Conservation (phyloP, 2,113 vertebrate genomes). For the Mormyrus lacerda region DNA sequence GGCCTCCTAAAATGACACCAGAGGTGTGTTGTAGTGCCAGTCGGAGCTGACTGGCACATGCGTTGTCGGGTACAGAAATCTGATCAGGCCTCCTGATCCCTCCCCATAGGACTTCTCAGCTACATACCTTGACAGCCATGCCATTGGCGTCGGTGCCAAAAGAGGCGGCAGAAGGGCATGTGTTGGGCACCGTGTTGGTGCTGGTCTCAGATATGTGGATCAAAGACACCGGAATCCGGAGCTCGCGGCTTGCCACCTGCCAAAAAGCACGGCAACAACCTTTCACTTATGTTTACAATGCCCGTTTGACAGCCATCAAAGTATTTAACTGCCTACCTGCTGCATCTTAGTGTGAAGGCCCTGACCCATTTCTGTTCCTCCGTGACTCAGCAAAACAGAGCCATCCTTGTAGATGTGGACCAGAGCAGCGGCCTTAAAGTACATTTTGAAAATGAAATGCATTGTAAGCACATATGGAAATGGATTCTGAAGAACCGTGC, state of each 20-base stretch:
- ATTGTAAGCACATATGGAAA: neutral
- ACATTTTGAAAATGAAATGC: neutral
- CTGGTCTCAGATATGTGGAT: constrained; percentile 77
- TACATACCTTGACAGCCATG: constrained; percentile 74
- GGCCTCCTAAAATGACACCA: constrained; percentile 59
- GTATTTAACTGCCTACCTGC: constrained; percentile 48
- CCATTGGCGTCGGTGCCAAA: constrained; percentile 77
- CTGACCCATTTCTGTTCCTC: constrained; percentile 75
- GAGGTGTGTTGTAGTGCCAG: neutral
- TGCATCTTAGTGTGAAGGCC: constrained; percentile 77
- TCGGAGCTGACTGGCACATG: neutral
- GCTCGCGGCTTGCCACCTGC: constrained; percentile 76
- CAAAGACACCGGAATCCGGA: constrained; percentile 63
- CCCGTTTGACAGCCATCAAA: neutral
- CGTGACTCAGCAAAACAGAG: constrained; percentile 70
- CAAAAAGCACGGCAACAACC: constrained; percentile 18
- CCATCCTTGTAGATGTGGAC: constrained; percentile 76
- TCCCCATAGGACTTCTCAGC: neutral
- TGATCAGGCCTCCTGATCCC: neutral
- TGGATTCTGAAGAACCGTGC: neutral
- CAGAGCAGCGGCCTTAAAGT: constrained; percentile 64
- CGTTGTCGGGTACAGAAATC: neutral
- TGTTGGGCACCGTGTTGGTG: constrained; percentile 74
- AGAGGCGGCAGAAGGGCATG: constrained; percentile 65
- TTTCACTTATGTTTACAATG: neutral